Evolutionary conservation across 2,113 vertebrate species (phyloP), one percentile per base, ranked within the genome.

Genomic region (Tragelaphus imberbis): DNA sequence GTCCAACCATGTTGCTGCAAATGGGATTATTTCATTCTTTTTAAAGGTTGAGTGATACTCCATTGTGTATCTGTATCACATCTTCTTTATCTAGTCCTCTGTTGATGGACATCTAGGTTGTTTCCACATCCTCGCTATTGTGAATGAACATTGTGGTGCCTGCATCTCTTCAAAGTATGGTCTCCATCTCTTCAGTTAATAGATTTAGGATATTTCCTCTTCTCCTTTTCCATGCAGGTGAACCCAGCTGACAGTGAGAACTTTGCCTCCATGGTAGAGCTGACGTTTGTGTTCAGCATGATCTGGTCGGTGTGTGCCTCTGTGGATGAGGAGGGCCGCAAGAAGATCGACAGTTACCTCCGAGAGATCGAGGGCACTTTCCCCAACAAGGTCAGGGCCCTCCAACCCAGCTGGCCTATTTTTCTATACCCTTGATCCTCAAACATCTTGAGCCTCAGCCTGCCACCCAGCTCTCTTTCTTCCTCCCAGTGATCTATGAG

Each of bases 251-350:
- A 99, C 59, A 33, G 44, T 0, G 99, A 99, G 6, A 98, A 98
- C 97, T 97, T 98, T 63, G 58, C 90, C 3, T 91, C 91, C 8
- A 98, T 99, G 98, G 98, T 99, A n/a, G 99, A 99, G 94, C 98
- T 99, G 61, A 99, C 98, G 81, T 99, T 99, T 93, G 97, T 99
- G 93, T 99, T 99, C 98, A 99, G 99, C 96, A 98, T 99, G 93
- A 99, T 99, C 98, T 99, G 99, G 99, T 99, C 99, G 0, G 97
- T 99, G 53, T 99, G 99, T 19, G 99, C 99, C 4, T 99, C 99
- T 0, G 99, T 99, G 90, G 99, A 99, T 7, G 99, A 99, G 94
- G 99, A 99, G 2, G 99, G 99, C 40, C 99, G 99, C 65, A 99
- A 99, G 98, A 99, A 99, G 97, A 98, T 99, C 0, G 99, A 99